phyloP scores from a whole-genome alignment of 64 coral and sea anemone genomes.

The Actinia equina region DNA sequence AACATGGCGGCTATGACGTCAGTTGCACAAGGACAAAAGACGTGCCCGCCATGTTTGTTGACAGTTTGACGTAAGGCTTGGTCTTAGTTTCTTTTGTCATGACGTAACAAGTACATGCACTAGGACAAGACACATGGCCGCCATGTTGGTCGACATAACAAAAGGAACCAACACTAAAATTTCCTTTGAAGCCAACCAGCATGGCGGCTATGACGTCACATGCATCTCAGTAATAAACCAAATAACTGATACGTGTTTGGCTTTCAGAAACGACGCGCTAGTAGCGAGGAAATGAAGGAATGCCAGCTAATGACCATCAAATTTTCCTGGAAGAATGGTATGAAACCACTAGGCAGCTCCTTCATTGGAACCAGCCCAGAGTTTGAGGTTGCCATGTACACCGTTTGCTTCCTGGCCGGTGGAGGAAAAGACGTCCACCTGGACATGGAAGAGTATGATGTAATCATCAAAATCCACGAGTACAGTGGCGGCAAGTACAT shows the following conservation, averaged over 20 bases:
- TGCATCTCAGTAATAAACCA: background rate
- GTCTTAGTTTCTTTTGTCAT: no score
- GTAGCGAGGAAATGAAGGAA: conserved; percentile 53
- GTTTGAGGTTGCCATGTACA: conserved; percentile 96
- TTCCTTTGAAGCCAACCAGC: no score
- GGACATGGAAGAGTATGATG: conserved; percentile 88
- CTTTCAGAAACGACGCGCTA: conserved; percentile 47
- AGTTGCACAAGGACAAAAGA: no score
- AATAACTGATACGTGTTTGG: background rate
- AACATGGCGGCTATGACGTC: no score
- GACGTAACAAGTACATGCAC: no score
- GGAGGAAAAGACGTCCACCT: conserved; percentile 67
- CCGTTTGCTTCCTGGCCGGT: conserved; percentile 83
- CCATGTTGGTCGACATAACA: no score
- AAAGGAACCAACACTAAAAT: no score
- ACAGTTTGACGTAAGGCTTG: no score
- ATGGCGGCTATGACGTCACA: no score
- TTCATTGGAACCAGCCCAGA: conserved; percentile 98
- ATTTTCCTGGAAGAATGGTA: conserved; percentile 84
- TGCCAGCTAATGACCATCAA: conserved; percentile 87
- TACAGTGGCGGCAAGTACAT: conserved; percentile 22
- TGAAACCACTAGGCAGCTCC: conserved; percentile 84
- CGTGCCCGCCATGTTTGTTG: no score
- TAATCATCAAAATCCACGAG: conserved; percentile 41
- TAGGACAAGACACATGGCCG: no score